Base-by-base conservation (phyloP, 2,113 vertebrate species). In the Mus pahari region DNA sequence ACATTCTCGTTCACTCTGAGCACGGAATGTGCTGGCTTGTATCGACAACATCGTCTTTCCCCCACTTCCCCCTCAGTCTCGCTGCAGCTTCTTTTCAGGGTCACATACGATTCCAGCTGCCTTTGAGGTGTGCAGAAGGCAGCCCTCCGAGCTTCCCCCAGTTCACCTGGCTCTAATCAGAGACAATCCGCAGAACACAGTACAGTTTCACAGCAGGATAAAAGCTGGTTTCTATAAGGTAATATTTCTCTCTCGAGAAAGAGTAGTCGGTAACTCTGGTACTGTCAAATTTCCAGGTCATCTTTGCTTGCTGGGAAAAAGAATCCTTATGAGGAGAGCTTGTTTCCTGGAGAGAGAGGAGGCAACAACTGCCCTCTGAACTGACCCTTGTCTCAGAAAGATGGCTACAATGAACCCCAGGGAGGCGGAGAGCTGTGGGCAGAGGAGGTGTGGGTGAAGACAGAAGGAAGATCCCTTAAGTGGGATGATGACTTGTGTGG, bases 221-320 rank as follows among this genome's bases (percentile, higher is more conserved):
- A 97, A 95, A 96, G 96, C 97, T 92, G 89, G 96, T 97, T 97
- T 97, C 97, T 97, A 93, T 95, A 95, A 96, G 55, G 87, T 94
- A 97, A 96, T 97, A 97, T 95, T 97, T 96, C 91, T 97, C 79
- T 96, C 95, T 97, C 77, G 94, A 97, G 92, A 97, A 95, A 97
- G 89, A 94, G 91, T 68, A 68, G 97, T 90, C 95, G 90, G 92
- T 96, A 94, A 95, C 82, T 95, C 92, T 95, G 92, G 96, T 90
- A 88, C 97, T 90, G 89, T 98, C 96, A 92, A 96, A 97, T 97
- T 97, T 97, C 94, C 95, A 96, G 97, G 96, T 97, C 96, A 97
- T 97, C 86, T 96, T 86, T 58, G 68, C 97, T 95, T 96, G 91
- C 97, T 98, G 96, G 92, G 97, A 96, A 95, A 97, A 97, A 96